A percentile compares a stretch with the other conserved stretches of the same genome.
These are phyloP conservation scores for Anthrax anthrax DNA, from an alignment of 2,888 invertebrate genomes.

Conservation along the genomic window DNA sequence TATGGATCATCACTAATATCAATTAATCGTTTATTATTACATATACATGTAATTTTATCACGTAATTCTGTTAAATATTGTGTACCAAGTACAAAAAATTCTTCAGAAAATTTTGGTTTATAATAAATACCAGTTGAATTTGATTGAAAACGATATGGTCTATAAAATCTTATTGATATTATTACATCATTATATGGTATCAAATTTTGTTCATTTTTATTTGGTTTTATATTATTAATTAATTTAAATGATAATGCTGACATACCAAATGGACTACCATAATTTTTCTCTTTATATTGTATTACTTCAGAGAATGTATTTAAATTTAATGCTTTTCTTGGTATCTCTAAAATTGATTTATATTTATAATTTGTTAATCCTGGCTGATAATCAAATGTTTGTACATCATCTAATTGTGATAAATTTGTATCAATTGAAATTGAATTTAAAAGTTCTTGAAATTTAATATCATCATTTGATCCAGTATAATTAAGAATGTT, in stretches of 20 bases:
- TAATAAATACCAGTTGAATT: conserved; percentile 18
- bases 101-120: conserved; percentile 38
- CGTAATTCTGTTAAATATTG: conserved; percentile 56
- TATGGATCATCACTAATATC: conserved; percentile 44
- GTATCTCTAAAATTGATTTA: conserved; percentile 6
- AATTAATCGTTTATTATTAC: conserved; percentile 46
- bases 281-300: not conserved
- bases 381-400: not conserved
- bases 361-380: not conserved
- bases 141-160: conserved; percentile 34
- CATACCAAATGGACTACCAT: conserved; percentile 15
- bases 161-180: conserved; percentile 37
- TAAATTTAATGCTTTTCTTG: conserved; percentile 7
- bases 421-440: not conserved
- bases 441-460: conserved; percentile 1
- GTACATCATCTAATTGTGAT: conserved; percentile 2
- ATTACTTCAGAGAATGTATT: conserved; percentile 4
- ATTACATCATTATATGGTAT: conserved; percentile 31
- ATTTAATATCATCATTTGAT: conserved; percentile 5
- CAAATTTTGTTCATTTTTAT: conserved; percentile 14
- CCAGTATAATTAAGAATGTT: conserved; percentile 10
- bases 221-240: not conserved
- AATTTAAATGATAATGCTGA: conserved; percentile 7
- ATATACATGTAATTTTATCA: conserved; percentile 58
- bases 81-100: conserved; percentile 48